phyloP scores from a whole-genome alignment of 2,113 vertebrate genomes.

The Myxocyprinus asiaticus region DNA sequence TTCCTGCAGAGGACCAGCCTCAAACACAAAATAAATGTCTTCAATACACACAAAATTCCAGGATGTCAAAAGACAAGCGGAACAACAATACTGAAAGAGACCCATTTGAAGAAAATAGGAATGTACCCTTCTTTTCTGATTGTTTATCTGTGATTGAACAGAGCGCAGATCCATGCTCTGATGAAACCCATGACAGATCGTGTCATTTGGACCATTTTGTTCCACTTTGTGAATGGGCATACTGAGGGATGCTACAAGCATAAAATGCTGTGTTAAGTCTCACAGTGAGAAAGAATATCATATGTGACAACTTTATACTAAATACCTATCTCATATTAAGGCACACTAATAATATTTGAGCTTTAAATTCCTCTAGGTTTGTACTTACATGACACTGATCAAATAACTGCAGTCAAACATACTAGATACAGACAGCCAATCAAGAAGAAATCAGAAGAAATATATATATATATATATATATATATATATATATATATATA shows the following conservation, averaged over 20 bases:
- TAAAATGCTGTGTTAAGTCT: constrained; percentile 21
- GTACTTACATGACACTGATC: not conserved
- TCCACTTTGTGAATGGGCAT: constrained; percentile 30
- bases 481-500: too few relatives aligned
- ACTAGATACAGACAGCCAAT: too few relatives aligned
- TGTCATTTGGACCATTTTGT: constrained; percentile 46
- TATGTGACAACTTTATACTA: not conserved
- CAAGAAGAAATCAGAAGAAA: too few relatives aligned
- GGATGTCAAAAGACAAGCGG: constrained; percentile 42
- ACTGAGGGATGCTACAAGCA: constrained; percentile 17
- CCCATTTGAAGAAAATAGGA: constrained; percentile 35
- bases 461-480: too few relatives aligned
- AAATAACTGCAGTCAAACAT: too few relatives aligned
- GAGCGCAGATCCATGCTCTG: constrained; percentile 44
- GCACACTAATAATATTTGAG: not conserved
- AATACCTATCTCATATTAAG: not conserved
- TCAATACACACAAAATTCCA: constrained; percentile 41
- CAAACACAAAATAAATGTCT: constrained; percentile 45
- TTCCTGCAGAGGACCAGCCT: constrained; percentile 44
- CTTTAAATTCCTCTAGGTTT: not conserved
- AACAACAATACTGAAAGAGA: constrained; percentile 35
- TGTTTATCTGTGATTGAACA: constrained; percentile 32
- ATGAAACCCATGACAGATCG: constrained; percentile 33
- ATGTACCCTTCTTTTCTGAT: constrained; percentile 3
- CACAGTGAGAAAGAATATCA: constrained; percentile 14